Conservation (phyloP, 2,888 invertebrate species). For the Tetranychus truncatus region DNA sequence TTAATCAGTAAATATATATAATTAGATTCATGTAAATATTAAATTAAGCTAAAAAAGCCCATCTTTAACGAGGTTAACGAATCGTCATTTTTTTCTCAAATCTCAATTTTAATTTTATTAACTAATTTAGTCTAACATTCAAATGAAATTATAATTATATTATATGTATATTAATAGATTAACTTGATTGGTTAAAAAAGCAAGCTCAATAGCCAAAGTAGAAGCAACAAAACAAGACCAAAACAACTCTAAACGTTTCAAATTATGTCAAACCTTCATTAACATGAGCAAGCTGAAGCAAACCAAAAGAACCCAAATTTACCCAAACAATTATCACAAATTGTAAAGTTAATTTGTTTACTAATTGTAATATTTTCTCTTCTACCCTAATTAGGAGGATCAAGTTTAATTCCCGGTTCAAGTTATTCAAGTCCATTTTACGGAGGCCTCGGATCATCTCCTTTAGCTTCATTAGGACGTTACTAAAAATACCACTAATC, state of each 20-base stretch:
- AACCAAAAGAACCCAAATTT: too few species aligned
- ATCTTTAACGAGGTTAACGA: not conserved
- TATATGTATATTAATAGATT: not conserved
- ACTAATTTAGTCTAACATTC: not conserved
- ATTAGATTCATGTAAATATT: not conserved
- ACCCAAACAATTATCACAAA: too few species aligned
- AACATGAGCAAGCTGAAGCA: too few species aligned
- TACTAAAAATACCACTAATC: slow-evolving; percentile 1
- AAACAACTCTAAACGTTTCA: too few species aligned
- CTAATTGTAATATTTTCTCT: not conserved
- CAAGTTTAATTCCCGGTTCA: slow-evolving; percentile 4
- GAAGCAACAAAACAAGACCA: too few species aligned
- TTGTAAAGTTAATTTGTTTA: too few species aligned
- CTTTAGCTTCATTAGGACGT: not conserved
- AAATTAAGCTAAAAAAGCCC: not conserved
- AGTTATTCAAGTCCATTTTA: slow-evolving; percentile 8
- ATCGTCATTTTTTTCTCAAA: not conserved
- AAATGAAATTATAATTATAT: not conserved
- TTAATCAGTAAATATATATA: not conserved
- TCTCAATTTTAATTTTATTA: not conserved
- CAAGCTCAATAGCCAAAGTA: too few species aligned
- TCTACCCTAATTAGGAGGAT: not conserved
- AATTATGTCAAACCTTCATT: too few species aligned
- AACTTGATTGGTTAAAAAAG: too few species aligned
- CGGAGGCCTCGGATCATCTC: slow-evolving; percentile 1